These are phyloP conservation scores for Fragum whitleyi DNA, from an alignment of 2,888 invertebrate species.

Conservation along the genomic window DNA sequence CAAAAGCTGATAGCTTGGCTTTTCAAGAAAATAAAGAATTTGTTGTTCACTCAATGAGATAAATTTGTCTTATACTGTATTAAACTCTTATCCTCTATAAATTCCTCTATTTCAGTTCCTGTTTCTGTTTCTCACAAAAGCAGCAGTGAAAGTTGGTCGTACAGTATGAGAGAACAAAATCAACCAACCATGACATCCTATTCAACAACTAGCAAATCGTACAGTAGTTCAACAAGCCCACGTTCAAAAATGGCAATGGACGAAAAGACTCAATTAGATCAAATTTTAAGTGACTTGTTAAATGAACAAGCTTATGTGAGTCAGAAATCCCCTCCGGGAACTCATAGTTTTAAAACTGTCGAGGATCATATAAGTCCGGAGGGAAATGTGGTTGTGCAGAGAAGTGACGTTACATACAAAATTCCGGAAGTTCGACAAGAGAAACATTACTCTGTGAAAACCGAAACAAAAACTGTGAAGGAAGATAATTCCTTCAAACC, in stretches of 20 bases:
- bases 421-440: slow-evolving; percentile 76
- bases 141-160: slow-evolving; percentile 66
- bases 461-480: slow-evolving; percentile 69
- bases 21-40: no score
- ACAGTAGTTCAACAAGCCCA: slow-evolving; percentile 55
- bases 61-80: no score
- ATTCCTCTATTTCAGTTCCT: slow-evolving; percentile 53
- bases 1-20: no score
- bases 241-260: slow-evolving; percentile 72
- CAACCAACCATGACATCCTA: slow-evolving; percentile 54
- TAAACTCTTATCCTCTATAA: no score
- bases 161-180: slow-evolving; percentile 56
- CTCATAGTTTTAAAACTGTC: slow-evolving; percentile 73
- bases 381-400: slow-evolving; percentile 75
- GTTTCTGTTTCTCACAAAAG: slow-evolving; percentile 55
- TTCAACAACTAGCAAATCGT: slow-evolving; percentile 50
- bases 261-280: slow-evolving; percentile 82
- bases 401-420: slow-evolving; percentile 79
- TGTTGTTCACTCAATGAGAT: no score
- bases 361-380: slow-evolving; percentile 73
- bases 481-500: slow-evolving; percentile 68
- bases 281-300: slow-evolving; percentile 83
- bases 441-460: slow-evolving; percentile 75
- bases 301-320: slow-evolving; percentile 78
- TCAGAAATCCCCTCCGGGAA: slow-evolving; percentile 70